A percentile compares a stretch with the other conserved stretches of the same genome.
phyloP scores from a whole-genome alignment of 2,888 invertebrate genomes.

The Ennomos fuscantarius region DNA sequence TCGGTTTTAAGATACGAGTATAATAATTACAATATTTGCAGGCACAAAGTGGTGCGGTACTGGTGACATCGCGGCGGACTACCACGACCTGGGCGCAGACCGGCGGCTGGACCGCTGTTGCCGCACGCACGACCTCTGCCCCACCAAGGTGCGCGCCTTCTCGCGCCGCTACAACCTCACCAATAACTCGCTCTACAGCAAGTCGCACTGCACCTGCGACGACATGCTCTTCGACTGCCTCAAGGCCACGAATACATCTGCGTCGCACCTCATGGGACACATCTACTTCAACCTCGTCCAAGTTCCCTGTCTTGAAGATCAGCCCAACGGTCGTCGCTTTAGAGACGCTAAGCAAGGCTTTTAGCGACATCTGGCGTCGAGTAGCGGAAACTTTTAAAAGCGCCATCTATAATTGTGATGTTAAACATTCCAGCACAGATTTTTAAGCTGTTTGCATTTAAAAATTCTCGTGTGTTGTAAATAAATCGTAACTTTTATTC shows the following conservation, averaged over 20 bases:
- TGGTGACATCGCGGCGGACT: conserved; percentile 93
- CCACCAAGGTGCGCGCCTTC: conserved; percentile 90
- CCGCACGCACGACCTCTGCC: conserved; percentile 95
- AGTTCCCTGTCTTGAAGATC: conserved; percentile 89
- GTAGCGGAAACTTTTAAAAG: conserved; percentile 52
- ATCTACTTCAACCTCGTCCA: conserved; percentile 94
- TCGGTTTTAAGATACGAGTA: neutral
- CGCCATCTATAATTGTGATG: conserved; percentile 67
- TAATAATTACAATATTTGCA: conserved; percentile 58
- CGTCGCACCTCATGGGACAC: conserved; percentile 91
- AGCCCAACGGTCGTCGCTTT: conserved; percentile 69
- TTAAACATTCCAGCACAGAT: conserved; percentile 61
- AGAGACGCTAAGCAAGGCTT: conserved; percentile 82
- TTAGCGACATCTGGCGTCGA: conserved; percentile 62
- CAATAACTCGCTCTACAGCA: conserved; percentile 94
- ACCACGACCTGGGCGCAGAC: conserved; percentile 93
- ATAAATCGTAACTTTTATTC: conserved; percentile 53
- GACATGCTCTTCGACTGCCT: conserved; percentile 93
- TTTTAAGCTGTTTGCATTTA: conserved; percentile 46
- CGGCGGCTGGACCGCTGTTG: conserved; percentile 92
- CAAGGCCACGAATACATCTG: conserved; percentile 89
- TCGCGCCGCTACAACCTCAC: conserved; percentile 91
- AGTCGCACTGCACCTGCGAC: conserved; percentile 96
- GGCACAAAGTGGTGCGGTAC: conserved; percentile 97
- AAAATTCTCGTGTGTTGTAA: conserved; percentile 49